Conservation (phyloP, 1,140 invertebrate species). For the Diorhabda elongata region DNA sequence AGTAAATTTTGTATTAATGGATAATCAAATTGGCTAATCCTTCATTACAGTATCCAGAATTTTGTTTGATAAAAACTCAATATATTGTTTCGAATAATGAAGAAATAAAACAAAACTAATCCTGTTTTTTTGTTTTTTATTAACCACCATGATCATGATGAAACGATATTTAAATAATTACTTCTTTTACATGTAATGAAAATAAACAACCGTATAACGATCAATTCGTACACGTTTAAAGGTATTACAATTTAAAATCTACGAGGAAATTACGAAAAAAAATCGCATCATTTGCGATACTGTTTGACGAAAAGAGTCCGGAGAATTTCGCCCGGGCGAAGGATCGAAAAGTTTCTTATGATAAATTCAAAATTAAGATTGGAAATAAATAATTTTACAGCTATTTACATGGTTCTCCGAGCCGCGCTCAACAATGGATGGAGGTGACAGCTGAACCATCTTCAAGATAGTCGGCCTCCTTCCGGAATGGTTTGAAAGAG, state of each 20-base stretch:
- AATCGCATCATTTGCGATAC: background rate
- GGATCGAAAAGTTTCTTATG: background rate
- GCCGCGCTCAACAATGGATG: slow-evolving; percentile 18
- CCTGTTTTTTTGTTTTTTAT: slow-evolving; percentile 20
- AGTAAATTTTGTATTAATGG: no score
- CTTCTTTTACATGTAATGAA: slow-evolving; percentile 13
- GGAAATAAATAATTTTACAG: slow-evolving; percentile 31
- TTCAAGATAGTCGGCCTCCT: slow-evolving; percentile 3
- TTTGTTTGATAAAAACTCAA: no score
- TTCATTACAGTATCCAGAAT: no score
- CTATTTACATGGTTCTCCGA: slow-evolving; percentile 26
- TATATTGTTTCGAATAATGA: no score
- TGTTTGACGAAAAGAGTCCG: slow-evolving; percentile 7
- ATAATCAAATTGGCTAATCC: no score
- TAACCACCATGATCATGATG: slow-evolving; percentile 21
- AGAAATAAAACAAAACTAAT: slow-evolving; percentile 5
- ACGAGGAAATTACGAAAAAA: background rate
- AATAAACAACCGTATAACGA: slow-evolving; percentile 18
- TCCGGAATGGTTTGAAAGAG: slow-evolving; percentile 18
- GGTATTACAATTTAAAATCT: slow-evolving; percentile 1
- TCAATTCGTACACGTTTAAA: slow-evolving; percentile 10
- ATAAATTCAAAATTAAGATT: slow-evolving; percentile 8
- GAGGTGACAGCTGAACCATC: slow-evolving; percentile 23
- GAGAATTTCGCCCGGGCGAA: background rate
- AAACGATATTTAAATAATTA: slow-evolving; percentile 18